Conservation (phyloP, 2,888 invertebrate species). For the Isoperla grammatica region DNA sequence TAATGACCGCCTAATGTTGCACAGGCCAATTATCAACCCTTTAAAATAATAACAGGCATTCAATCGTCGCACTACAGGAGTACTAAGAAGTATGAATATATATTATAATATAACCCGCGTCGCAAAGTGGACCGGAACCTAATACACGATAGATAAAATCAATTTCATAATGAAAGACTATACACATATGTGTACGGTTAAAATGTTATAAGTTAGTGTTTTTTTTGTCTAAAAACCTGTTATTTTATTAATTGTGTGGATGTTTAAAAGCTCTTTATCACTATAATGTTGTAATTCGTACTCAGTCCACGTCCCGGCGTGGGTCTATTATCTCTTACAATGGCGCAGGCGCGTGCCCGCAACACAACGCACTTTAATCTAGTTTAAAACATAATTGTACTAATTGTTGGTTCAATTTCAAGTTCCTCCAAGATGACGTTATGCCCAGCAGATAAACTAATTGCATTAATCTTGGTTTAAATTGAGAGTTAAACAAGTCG, state of each 20-base stretch:
- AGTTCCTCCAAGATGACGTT: background rate
- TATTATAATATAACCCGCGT: too few relatives aligned
- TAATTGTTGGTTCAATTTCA: conserved; percentile 2
- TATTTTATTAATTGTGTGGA: too few relatives aligned
- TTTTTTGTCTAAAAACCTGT: too few relatives aligned
- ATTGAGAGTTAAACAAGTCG: background rate
- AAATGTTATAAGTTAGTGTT: too few relatives aligned
- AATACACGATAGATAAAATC: too few relatives aligned
- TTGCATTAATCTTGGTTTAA: conserved; percentile 3
- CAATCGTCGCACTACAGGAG: background rate
- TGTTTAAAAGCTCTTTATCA: too few relatives aligned
- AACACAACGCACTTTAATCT: conserved; percentile 5
- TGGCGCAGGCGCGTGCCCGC: background rate
- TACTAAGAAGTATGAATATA: background rate
- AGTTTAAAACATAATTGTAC: conserved; percentile 12
- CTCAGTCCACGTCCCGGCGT: too few relatives aligned
- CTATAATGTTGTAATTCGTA: too few relatives aligned
- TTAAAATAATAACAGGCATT: conserved; percentile 13
- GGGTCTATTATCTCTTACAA: too few relatives aligned
- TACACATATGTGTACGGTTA: too few relatives aligned
- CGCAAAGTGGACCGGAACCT: too few relatives aligned
- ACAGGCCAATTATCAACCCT: conserved; percentile 10
- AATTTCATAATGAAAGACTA: too few relatives aligned
- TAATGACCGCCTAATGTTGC: conserved; percentile 3
- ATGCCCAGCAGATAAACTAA: background rate